Evolutionary conservation across 2,113 vertebrate species (phyloP).

Genomic region (Cromileptes altivelis): DNA sequence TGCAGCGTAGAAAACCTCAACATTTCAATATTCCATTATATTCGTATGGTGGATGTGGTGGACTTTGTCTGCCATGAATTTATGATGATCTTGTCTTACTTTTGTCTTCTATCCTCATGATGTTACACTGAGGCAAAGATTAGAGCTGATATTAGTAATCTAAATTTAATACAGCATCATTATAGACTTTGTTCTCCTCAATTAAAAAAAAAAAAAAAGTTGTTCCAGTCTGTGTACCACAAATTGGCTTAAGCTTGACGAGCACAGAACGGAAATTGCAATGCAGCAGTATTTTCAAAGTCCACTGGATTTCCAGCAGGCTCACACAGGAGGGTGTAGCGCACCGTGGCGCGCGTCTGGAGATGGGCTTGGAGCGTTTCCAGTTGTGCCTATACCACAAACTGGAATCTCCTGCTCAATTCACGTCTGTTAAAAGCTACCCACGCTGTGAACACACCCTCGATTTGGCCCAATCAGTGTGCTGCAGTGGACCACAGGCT

Average conservation of each 20-base stretch:
- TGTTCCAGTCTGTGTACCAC: conserved; percentile 55
- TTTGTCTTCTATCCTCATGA: conserved; percentile 6
- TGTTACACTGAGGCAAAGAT: not conserved
- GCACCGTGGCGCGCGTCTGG: conserved; percentile 61
- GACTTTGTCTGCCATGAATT: conserved; percentile 27
- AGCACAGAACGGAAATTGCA: conserved; percentile 65
- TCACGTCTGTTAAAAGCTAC: conserved; percentile 80
- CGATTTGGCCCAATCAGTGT: conserved; percentile 81
- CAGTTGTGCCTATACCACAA: conserved; percentile 71
- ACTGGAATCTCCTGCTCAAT: conserved; percentile 81
- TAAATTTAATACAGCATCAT: conserved; percentile 35
- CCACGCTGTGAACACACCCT: conserved; percentile 85
- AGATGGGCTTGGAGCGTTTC: conserved; percentile 61
- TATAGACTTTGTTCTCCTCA: conserved; percentile 13
- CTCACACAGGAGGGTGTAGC: conserved; percentile 46
- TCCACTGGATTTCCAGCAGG: conserved; percentile 49
- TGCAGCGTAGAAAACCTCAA: conserved; percentile 64
- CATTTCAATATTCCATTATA: conserved; percentile 63
- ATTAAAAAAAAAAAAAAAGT: conserved; percentile 26
- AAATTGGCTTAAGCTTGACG: conserved; percentile 47
- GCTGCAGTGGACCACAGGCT: conserved; percentile 72
- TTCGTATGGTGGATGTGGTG: conserved; percentile 55
- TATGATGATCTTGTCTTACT: conserved; percentile 41
- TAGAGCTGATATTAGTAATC: conserved; percentile 21
- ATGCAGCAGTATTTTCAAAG: conserved; percentile 63